Evolutionary conservation across 1,140 invertebrate species (phyloP), one percentile per base, ranked within the genome.

Genomic region (Hormaphis cornu): DNA sequence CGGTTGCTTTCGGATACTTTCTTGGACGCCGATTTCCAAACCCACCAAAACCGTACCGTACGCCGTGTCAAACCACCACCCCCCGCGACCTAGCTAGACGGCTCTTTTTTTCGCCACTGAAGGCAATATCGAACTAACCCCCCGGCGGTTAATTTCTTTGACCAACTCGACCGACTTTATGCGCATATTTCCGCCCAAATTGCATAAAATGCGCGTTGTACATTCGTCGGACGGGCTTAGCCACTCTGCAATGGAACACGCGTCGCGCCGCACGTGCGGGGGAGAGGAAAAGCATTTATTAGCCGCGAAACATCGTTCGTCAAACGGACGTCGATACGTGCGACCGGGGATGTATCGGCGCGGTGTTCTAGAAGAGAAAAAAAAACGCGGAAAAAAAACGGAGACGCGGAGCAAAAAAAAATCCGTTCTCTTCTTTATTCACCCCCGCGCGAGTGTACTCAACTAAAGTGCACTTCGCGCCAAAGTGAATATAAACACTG

Each of bases 171-270:
- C n/a, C n/a, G n/a, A n/a, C n/a, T n/a, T n/a, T n/a, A n/a, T n/a
- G n/a, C n/a, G n/a, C 24, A 30, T 44, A 28, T 24, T 9, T 33
- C 44, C 26, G 16, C 59, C n/a, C 40, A 9, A 33, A 18, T 30
- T 66, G 61, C 61, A 66, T 66, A 66, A 66, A n/a, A n/a, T n/a
- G n/a, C n/a, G n/a, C n/a, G n/a, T n/a, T n/a, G n/a, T n/a, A n/a
- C n/a, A n/a, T n/a, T n/a, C n/a, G n/a, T n/a, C n/a, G n/a, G n/a
- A n/a, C n/a, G n/a, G n/a, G n/a, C n/a, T n/a, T n/a, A n/a, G n/a
- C n/a, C n/a, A n/a, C n/a, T n/a, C n/a, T n/a, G 42, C 50, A 66
- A 66, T 66, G 61, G 61, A 66, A 66, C 42, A 66, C 42, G 42
- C 16, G 16, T n/a, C 12, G 12, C 42, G 4, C 6, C 6, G 5